Conservation (phyloP, 2,888 invertebrate species). For the Argyresthia goedartella region DNA sequence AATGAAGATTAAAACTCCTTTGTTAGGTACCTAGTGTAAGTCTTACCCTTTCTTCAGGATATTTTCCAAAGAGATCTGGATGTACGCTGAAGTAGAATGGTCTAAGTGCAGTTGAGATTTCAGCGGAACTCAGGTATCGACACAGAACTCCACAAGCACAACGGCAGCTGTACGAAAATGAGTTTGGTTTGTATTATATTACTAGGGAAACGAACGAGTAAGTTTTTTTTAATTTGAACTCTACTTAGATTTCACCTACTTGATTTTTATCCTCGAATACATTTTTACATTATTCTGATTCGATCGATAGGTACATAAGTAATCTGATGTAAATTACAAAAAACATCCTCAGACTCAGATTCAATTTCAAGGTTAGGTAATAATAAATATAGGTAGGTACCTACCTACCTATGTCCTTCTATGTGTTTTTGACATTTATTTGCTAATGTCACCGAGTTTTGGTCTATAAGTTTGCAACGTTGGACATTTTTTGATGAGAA, state of each 20-base stretch:
- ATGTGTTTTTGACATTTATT: too few relatives aligned
- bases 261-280: constrained; percentile 53
- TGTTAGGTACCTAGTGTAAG: not conserved
- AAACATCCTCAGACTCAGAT: too few relatives aligned
- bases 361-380: too few relatives aligned
- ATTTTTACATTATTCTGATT: constrained; percentile 22
- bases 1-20: too few relatives aligned
- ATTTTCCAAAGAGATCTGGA: constrained; percentile 94
- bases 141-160: constrained; percentile 31
- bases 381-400: too few relatives aligned
- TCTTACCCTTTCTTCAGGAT: constrained; percentile 88
- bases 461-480: too few relatives aligned
- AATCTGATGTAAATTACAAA: too few relatives aligned
- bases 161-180: constrained; percentile 21
- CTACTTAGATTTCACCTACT: constrained; percentile 10
- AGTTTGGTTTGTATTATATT: too few relatives aligned
- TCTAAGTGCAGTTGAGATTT: constrained; percentile 90
- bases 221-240: not conserved
- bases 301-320: too few relatives aligned
- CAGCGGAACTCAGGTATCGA: constrained; percentile 77
- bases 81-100: constrained; percentile 97
- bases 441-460: too few relatives aligned
- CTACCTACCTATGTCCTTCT: too few relatives aligned
- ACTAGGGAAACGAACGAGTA: constrained; percentile 1
- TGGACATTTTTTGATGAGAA: too few relatives aligned